Base-by-base conservation (phyloP, 2,113 vertebrate species). In the Aix galericulata region DNA sequence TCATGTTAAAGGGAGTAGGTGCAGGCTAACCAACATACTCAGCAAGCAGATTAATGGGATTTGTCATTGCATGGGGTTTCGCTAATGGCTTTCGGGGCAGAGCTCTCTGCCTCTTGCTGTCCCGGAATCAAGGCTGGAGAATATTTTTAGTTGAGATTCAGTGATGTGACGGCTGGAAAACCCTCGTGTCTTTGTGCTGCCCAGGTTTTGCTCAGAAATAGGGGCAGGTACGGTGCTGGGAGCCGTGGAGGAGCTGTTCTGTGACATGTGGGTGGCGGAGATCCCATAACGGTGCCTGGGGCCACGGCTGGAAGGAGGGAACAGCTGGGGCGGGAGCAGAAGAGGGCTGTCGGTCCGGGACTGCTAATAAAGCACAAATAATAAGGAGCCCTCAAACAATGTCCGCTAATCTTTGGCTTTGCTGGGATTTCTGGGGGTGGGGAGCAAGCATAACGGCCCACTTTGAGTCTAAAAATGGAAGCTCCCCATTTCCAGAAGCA, bases 281-380 rank as follows among this genome's bases (percentile, higher is more conserved):
- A 14, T 27, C 46, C 3, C 1, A 8, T 16, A 7, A 34, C 1
- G 14, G 59, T 25, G 40, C 1, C 1, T 6, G 63, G 36, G 58
- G 71, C 31, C 13, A 3, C 17, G 15, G 21, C n/a, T 50, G 83
- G 79, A 10, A 34, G 56, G 31, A 13, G 59, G 11, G 23, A 18
- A 22, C 6, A 29, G 63, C 68, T 14, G 40, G 53, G 8, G 17
- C 0, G 1, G 48, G 82, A 17, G 58, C 48, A 21, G 86, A 80
- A 23, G 16, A 17, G 62, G 62, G 62, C 62, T 3, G 11, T 8
- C 40, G 14, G 34, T 6, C 2, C 21, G 7, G 22, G n/a, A 8
- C 8, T 2, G 9, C 21, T 53, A 7, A 5, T 1, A 3, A 44
- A n/a, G 17, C 2, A 3, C 48, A 50, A 50, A 50, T 50, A 50